Base-by-base conservation (phyloP, 1,140 invertebrate genomes). In the Mactra quadrangularis region DNA sequence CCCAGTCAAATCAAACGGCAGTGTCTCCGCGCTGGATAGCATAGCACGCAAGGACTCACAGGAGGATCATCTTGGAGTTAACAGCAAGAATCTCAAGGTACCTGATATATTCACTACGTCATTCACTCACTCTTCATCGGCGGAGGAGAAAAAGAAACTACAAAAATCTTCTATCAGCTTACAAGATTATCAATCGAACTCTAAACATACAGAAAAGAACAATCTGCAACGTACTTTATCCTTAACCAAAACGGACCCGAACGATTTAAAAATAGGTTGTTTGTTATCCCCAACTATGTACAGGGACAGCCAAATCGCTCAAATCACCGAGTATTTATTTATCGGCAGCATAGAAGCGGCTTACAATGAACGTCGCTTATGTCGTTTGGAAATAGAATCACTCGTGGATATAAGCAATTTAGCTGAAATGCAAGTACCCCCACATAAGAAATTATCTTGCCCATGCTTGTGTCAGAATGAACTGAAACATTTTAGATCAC, bases 401-500 rank as follows among this genome's bases (percentile, higher is more conserved):
- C 29, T 92, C 3, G 84, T 92, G 0, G 91, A 92, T 77, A 89
- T 92, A 33, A 89, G 88, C 38, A 92, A 91, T 57, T 55, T 87
- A 11, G 74, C 59, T 3, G 83, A 89, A 11, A 62, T 81, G 27
- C 62, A 87, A 22, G 85, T 90, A 11, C 87, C 87, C 22, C 53
- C 86, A 0, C 83, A 85, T 3, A 89, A 89, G 47, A 90, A 89
- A 62, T 59, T 83, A 0, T 84, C 83, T 19, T 91, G 89, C 75
- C 91, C 90, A 0, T 92, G 91, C 64, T 62, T 89, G 6, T 92
- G 91, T 79, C 72, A 72, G 19, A 82, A 83, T 17, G 84, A 89
- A 19, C 78, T 53, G 19, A 83, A 78, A 29, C 91, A 92, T 79
- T 89, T 90, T 59, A 71, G 90, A 22, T 89, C 91, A 6, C 85